Evolutionary conservation across 1,140 invertebrate species (phyloP), one percentile per base, ranked within the genome.

Genomic region (Cydia amplana): DNA sequence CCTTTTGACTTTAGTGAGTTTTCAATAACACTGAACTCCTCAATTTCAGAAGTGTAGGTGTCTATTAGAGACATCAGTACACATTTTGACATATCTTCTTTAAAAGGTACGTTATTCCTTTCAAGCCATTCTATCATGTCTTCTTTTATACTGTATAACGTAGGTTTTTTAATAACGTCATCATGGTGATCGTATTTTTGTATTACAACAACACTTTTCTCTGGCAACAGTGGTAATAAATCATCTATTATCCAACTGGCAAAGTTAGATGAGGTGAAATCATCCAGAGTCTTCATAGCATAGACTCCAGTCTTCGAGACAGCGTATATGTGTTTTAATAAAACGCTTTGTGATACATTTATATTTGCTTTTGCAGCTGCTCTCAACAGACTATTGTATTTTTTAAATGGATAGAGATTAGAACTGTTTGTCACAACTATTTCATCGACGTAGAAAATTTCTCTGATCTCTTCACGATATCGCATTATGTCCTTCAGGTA

Each of bases 61-160:
- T 85, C 73, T 9, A 76, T 72, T 1, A 87, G 74, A 2, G 67
- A 36, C 40, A 76, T 80, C 0, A 86, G 75, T 36, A 83, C 79
- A 14, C 65, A 28, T 77, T 83, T 86, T 2, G 79, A 77, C 80
- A 86, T 80, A 23, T 76, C 49, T 1, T 67, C 12, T 16, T 63
- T 75, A 46, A 74, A 81, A 0, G 82, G 81, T 18, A 87, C 64
- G 10, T 79, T 20, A 20, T 84, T 73, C 9, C 55, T 74, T 40
- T 82, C 74, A 1, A 87, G 78, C 84, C 83, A 87, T 9, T 82
- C 78, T 9, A 74, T 77, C 46, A 86, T 82, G 10, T 86, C 82
- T 18, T 49, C n/a, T 78, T 78, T 83, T 0, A 77, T 63, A 73
- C 82, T 86, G n/a, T 78, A 65, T 32, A 75, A 9, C 9, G 75